These are phyloP conservation scores for Carterocephalus palaemon DNA, from an alignment of 2,888 invertebrate species.

Conservation along the genomic window DNA sequence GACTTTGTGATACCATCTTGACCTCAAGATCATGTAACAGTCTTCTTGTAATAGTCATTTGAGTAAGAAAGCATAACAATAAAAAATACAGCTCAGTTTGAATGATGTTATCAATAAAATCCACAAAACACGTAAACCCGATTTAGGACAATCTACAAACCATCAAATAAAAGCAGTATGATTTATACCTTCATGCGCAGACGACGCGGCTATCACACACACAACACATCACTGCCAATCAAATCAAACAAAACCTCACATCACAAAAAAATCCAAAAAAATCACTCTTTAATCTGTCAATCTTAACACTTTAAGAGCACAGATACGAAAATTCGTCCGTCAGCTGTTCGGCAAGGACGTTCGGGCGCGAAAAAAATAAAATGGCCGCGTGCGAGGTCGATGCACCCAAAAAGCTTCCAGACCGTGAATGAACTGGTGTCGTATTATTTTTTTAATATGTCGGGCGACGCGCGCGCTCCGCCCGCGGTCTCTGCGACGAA, in stretches of 20 bases:
- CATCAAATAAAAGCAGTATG: not conserved
- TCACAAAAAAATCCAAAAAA: slow-evolving; percentile 8
- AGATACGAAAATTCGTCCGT: slow-evolving; percentile 37
- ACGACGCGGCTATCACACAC: slow-evolving; percentile 13
- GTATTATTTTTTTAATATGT: slow-evolving; percentile 43
- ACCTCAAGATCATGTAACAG: too few species aligned
- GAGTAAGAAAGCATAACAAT: too few species aligned
- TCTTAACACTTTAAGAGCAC: slow-evolving; percentile 25
- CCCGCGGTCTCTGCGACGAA: slow-evolving; percentile 67
- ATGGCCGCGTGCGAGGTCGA: slow-evolving; percentile 50
- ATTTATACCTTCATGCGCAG: slow-evolving; percentile 11
- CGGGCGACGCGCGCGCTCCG: slow-evolving; percentile 59
- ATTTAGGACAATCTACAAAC: too few species aligned
- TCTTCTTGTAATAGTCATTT: too few species aligned
- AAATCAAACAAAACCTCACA: slow-evolving; percentile 19
- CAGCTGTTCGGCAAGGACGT: slow-evolving; percentile 72
- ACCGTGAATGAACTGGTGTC: slow-evolving; percentile 61
- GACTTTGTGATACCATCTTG: too few species aligned
- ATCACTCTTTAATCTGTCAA: slow-evolving; percentile 9
- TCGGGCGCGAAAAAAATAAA: slow-evolving; percentile 43
- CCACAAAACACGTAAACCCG: too few species aligned
- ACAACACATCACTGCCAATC: slow-evolving; percentile 18
- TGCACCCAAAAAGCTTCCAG: slow-evolving; percentile 54
- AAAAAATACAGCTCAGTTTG: too few species aligned
- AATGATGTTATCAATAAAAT: too few species aligned